Percentiles rank a stretch among this genome's conserved stretches.
Conservation (phyloP, 1,140 invertebrate species). For the Oryctes rhinoceros region DNA sequence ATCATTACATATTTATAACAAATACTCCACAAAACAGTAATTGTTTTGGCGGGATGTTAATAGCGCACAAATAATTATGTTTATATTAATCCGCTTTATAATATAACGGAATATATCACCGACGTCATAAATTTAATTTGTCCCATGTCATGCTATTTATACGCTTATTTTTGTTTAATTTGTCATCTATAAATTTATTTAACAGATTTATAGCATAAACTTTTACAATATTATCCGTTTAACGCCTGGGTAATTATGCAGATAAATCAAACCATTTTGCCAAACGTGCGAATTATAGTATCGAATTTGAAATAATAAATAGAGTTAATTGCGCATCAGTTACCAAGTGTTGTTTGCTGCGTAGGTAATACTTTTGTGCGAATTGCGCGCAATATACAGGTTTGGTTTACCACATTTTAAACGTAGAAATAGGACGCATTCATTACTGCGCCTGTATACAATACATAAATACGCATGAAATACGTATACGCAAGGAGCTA, state of each 20-base stretch:
- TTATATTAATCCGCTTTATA: not conserved
- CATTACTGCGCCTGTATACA: too few species aligned
- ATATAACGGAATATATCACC: constrained; percentile 2
- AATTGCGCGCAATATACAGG: not conserved
- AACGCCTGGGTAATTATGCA: not conserved
- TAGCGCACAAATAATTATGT: constrained; percentile 4
- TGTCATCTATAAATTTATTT: constrained; percentile 27
- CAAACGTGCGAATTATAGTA: not conserved
- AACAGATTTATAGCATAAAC: not conserved
- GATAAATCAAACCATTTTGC: constrained; percentile 15
- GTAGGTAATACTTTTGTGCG: not conserved
- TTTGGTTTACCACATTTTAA: not conserved
- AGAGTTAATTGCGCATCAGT: not conserved
- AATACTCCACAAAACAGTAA: too few species aligned
- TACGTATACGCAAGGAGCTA: too few species aligned
- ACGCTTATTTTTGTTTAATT: constrained; percentile 19
- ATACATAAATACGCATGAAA: too few species aligned
- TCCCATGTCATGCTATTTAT: not conserved
- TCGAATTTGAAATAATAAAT: constrained; percentile 24
- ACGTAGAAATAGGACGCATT: too few species aligned
- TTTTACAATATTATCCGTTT: constrained; percentile 32
- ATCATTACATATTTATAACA: too few species aligned
- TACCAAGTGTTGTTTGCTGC: not conserved
- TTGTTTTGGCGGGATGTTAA: not conserved
- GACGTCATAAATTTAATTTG: constrained; percentile 13